Conservation (phyloP, 64 coral and sea anemone genomes). For the Exaiptasia diaphana region DNA sequence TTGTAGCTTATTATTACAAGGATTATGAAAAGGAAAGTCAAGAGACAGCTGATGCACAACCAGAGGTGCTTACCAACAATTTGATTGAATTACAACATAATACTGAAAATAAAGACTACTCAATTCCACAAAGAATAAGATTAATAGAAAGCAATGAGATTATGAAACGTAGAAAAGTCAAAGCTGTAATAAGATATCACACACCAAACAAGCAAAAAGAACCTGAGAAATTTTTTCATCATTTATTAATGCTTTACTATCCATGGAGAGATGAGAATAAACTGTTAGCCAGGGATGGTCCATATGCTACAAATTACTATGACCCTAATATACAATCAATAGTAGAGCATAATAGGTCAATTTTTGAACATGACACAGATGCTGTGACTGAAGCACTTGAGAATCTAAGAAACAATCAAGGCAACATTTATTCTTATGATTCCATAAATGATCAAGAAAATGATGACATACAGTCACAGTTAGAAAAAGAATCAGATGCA, state of each 20-base stretch:
- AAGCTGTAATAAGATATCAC: slow-evolving; percentile 56
- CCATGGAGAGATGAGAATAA: slow-evolving; percentile 28
- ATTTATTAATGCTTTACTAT: slow-evolving; percentile 45
- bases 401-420: slow-evolving; percentile 4
- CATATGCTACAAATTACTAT: slow-evolving; percentile 21
- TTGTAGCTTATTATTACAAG: slow-evolving; percentile 33
- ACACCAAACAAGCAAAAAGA: slow-evolving; percentile 44
- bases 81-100: not conserved
- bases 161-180: slow-evolving; percentile 65
- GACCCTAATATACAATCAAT: slow-evolving; percentile 9
- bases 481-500: slow-evolving; percentile 9
- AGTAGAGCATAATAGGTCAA: slow-evolving; percentile 3
- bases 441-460: slow-evolving; percentile 51
- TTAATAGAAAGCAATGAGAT: slow-evolving; percentile 32
- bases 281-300: not conserved
- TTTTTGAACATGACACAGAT: slow-evolving; percentile 56
- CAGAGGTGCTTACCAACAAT: not conserved
- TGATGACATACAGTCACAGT: slow-evolving; percentile 36
- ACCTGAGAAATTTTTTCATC: slow-evolving; percentile 48
- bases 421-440: slow-evolving; percentile 25
- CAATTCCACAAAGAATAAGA: not conserved
- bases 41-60: slow-evolving; percentile 11
- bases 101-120: not conserved
- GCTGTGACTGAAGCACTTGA: slow-evolving; percentile 52
- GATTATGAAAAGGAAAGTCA: slow-evolving; percentile 1